Evolutionary conservation across 2,113 vertebrate species (phyloP).

Genomic region (Laticauda laticaudata): DNA sequence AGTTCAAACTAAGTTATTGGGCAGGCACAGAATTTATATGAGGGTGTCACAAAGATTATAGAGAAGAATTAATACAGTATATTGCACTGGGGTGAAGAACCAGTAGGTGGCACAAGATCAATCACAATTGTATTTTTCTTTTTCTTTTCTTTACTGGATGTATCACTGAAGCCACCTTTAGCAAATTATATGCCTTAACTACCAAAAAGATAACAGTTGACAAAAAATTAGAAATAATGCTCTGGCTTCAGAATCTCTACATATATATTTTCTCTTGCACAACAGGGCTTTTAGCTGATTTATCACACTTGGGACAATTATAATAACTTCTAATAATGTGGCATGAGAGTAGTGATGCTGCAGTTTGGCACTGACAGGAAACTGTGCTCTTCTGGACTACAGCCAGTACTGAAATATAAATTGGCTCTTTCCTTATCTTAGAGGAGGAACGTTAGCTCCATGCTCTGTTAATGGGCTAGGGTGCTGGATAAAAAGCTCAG

Average conservation of each 20-base stretch:
- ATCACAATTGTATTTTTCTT: neutral
- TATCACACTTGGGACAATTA: neutral
- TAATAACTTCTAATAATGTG: neutral
- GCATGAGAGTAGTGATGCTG: neutral
- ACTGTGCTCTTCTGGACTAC: neutral
- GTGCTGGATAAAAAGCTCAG: conserved; percentile 22
- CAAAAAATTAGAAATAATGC: neutral
- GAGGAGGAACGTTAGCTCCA: neutral
- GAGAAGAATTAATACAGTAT: neutral
- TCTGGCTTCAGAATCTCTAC: neutral
- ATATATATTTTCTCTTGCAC: neutral
- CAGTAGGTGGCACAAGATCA: neutral
- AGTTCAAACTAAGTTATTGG: neutral
- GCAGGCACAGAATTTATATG: neutral
- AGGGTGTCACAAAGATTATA: neutral
- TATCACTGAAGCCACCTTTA: neutral
- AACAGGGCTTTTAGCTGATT: neutral
- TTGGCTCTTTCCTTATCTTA: neutral
- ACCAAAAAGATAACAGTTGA: neutral
- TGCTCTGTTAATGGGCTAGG: neutral
- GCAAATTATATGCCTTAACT: neutral
- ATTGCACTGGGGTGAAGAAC: neutral
- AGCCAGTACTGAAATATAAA: neutral
- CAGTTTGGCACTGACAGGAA: neutral
- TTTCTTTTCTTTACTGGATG: neutral